These are phyloP conservation scores for Globodera ellingtonae DNA, from an alignment of 1,140 invertebrate species.

Conservation along the genomic window DNA sequence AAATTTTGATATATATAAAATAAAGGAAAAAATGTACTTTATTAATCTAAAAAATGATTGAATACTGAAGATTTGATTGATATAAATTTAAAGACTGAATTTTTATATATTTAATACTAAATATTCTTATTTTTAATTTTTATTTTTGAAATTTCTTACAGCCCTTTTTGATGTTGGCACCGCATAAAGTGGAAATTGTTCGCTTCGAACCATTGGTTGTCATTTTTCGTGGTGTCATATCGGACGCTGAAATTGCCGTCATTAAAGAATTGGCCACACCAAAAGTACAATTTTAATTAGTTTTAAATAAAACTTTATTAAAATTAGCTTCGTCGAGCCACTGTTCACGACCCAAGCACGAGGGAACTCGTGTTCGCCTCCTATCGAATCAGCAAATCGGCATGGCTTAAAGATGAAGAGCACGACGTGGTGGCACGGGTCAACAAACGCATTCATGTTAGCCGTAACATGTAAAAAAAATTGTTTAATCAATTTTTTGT, in stretches of 20 bases:
- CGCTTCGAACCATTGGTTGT: constrained; percentile 67
- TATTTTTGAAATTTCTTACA: background rate
- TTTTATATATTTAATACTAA: constrained; percentile 54
- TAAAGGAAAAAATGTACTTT: background rate
- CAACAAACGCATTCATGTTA: constrained; percentile 69
- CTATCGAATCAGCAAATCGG: constrained; percentile 93
- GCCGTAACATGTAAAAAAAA: background rate
- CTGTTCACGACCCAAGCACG: constrained; percentile 91
- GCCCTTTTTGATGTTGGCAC: constrained; percentile 79
- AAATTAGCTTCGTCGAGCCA: constrained; percentile 73
- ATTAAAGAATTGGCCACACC: constrained; percentile 84
- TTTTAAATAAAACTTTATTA: background rate
- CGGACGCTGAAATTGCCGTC: constrained; percentile 82
- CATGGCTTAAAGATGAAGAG: constrained; percentile 86
- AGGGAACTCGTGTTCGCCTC: constrained; percentile 87
- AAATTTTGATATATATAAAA: background rate
- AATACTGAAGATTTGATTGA: background rate
- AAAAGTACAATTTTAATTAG: constrained; percentile 69
- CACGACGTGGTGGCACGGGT: constrained; percentile 77
- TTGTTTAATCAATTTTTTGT: background rate
- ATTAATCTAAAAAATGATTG: background rate
- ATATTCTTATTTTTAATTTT: constrained; percentile 73
- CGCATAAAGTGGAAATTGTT: constrained; percentile 84
- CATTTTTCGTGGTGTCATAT: constrained; percentile 74
- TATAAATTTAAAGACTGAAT: constrained; percentile 16